Evolutionary conservation across 1,140 invertebrate genomes (phyloP).

Genomic region (honey bee (Apis mellifera)): Amel_HAv3.1 CM009940.2:6724001-6724500

Average conservation of each 20-base stretch:
- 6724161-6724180: constrained; percentile 52
- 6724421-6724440: too few relatives aligned
- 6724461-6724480: too few relatives aligned
- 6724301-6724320: not conserved
- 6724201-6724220: constrained; percentile 21
- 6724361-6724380: not conserved
- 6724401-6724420: too few relatives aligned
- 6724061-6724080: constrained; percentile 56
- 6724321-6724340: not conserved
- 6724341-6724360: too few relatives aligned
- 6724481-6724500: too few relatives aligned
- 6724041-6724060: not conserved
- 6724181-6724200: constrained; percentile 63
- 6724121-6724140: constrained; percentile 65
- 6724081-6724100: constrained; percentile 55
- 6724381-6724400: too few relatives aligned
- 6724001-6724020: not conserved
- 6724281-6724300: not conserved
- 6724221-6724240: constrained; percentile 24
- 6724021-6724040: not conserved
- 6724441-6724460: too few relatives aligned
- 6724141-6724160: constrained; percentile 60
- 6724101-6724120: constrained; percentile 51
- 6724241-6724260: constrained; percentile 24
- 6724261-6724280: constrained; percentile 27